Conservation (phyloP, 2,888 invertebrate species). For the Nebria salina region DNA sequence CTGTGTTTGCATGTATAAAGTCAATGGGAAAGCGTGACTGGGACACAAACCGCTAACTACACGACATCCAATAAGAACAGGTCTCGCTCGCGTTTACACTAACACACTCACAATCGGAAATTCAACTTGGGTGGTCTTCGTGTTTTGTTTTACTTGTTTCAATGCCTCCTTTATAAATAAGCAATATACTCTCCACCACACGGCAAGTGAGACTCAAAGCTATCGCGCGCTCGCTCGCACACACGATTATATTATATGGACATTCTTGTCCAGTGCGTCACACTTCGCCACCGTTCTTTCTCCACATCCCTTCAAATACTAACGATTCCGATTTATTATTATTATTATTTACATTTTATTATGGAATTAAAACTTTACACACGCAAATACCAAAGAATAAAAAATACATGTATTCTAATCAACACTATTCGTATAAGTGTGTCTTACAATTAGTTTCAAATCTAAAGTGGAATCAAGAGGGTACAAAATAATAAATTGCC, state of each 20-base stretch:
- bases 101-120: constrained; percentile 53
- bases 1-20: background rate
- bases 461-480: too few species aligned
- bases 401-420: too few species aligned
- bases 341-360: background rate
- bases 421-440: too few species aligned
- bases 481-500: too few species aligned
- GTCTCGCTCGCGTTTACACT: background rate
- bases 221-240: background rate
- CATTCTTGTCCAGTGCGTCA: constrained; percentile 3
- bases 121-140: constrained; percentile 62
- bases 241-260: background rate
- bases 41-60: background rate
- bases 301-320: background rate
- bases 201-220: background rate
- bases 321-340: background rate
- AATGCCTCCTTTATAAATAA: constrained; percentile 50
- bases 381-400: too few species aligned
- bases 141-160: constrained; percentile 61
- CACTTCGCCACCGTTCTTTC: background rate
- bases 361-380: too few species aligned
- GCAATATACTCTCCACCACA: constrained; percentile 40
- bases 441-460: too few species aligned
- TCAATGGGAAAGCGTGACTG: constrained; percentile 3
- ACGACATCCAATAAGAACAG: constrained; percentile 13